Percentiles rank a stretch among this genome's conserved stretches.
phyloP scores from a whole-genome alignment of 1,140 invertebrate species.

The Tenebrio molitor region DNA sequence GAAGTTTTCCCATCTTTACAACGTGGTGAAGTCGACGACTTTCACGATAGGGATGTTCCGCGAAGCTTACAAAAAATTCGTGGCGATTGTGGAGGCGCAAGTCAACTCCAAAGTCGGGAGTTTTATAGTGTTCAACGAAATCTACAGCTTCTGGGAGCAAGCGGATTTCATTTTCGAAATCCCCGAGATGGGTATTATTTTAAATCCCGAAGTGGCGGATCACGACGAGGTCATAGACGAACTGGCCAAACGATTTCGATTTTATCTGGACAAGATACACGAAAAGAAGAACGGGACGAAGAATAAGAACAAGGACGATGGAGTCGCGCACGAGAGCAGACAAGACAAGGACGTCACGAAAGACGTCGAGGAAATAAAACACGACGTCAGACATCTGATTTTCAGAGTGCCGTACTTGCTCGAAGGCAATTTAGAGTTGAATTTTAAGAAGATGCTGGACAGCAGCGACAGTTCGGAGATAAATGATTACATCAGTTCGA shows the following conservation, averaged over 20 bases:
- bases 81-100: background rate
- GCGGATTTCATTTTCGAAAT: constrained; percentile 70
- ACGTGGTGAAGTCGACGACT: constrained; percentile 39
- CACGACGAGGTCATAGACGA: constrained; percentile 68
- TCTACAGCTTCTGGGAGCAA: constrained; percentile 62
- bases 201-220: constrained; percentile 71
- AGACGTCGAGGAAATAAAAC: constrained; percentile 35
- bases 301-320: constrained; percentile 29
- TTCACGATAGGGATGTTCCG: constrained; percentile 33
- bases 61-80: constrained; percentile 46
- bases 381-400: constrained; percentile 18
- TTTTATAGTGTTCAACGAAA: constrained; percentile 55
- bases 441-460: constrained; percentile 26
- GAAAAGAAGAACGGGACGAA: constrained; percentile 43
- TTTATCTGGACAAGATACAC: constrained; percentile 53
- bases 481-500: constrained; percentile 23
- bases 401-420: constrained; percentile 35
- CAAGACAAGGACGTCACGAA: background rate
- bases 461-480: constrained; percentile 21
- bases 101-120: constrained; percentile 41
- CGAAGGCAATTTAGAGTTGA: constrained; percentile 22
- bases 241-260: constrained; percentile 67
- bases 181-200: constrained; percentile 73
- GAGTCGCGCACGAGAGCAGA: constrained; percentile 15
- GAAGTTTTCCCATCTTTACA: constrained; percentile 51